A percentile compares a stretch with the other conserved stretches of the same genome.
phyloP scores from a whole-genome alignment of 2,113 vertebrate genomes.

The Seriola aureovittata region DNA sequence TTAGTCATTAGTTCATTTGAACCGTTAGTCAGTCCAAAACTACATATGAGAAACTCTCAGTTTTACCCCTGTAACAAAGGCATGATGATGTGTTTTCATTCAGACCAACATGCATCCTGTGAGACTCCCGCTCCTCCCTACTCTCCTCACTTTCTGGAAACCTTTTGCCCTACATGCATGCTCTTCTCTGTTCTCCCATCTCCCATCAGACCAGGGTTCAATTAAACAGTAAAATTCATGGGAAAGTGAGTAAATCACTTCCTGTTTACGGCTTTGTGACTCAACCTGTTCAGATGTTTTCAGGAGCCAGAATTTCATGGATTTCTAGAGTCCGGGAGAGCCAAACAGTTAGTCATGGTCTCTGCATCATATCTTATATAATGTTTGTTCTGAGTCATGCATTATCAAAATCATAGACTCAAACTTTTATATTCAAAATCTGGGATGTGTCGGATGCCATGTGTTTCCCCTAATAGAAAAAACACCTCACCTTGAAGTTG shows the following conservation, averaged over 20 bases:
- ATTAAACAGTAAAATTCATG: not conserved
- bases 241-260: not conserved
- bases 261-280: not conserved
- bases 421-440: not conserved
- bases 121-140: slow-evolving; percentile 19
- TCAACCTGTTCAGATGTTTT: too few species aligned
- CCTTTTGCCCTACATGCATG: not conserved
- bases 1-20: too few species aligned
- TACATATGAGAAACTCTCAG: too few species aligned
- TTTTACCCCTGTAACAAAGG: too few species aligned
- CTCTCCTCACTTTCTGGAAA: slow-evolving; percentile 21
- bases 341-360: not conserved
- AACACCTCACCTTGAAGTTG: not conserved
- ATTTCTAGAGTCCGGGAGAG: not conserved
- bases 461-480: not conserved
- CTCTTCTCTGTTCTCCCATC: not conserved
- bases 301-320: not conserved
- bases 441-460: not conserved
- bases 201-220: slow-evolving; percentile 19
- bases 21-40: too few species aligned
- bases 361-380: not conserved
- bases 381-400: not conserved
- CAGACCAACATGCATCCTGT: slow-evolving; percentile 40
- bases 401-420: not conserved
- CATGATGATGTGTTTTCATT: too few species aligned